Conservation (phyloP, 2,113 vertebrate genomes). For the Onychostruthus taczanowskii region DNA sequence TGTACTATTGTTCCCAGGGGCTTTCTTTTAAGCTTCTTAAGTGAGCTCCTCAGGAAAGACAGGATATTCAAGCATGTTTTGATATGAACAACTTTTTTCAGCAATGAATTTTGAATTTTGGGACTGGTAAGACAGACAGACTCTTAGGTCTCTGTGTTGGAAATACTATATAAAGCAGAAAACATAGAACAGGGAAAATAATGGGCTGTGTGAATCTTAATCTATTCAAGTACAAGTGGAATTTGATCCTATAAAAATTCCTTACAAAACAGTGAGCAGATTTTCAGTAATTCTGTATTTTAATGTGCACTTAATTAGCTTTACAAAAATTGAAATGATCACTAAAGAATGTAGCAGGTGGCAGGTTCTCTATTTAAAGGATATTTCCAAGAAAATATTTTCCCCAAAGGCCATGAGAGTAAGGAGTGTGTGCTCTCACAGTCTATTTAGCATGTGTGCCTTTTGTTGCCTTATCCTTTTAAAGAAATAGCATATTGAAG, state of each 20-base stretch:
- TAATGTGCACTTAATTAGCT: background rate
- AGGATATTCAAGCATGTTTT: background rate
- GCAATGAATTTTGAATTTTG: background rate
- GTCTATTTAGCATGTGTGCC: background rate
- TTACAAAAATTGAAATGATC: background rate
- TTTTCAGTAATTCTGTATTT: background rate
- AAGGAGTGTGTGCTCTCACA: background rate
- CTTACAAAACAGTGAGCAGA: background rate
- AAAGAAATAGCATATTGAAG: background rate
- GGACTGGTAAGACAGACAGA: background rate
- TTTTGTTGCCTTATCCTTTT: background rate
- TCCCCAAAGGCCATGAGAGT: background rate
- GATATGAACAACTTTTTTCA: background rate
- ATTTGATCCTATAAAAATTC: background rate
- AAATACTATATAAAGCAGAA: background rate
- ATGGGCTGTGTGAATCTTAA: background rate
- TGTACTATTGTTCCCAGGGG: background rate
- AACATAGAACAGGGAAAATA: background rate
- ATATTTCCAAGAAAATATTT: background rate
- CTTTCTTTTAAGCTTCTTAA: background rate
- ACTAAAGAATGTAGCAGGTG: background rate
- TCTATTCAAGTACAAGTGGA: background rate
- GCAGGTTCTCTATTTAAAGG: background rate
- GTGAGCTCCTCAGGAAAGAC: background rate
- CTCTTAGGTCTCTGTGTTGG: background rate